Conservation (phyloP, 2,888 invertebrate genomes). For the Drosophila sordidapex region DNA sequence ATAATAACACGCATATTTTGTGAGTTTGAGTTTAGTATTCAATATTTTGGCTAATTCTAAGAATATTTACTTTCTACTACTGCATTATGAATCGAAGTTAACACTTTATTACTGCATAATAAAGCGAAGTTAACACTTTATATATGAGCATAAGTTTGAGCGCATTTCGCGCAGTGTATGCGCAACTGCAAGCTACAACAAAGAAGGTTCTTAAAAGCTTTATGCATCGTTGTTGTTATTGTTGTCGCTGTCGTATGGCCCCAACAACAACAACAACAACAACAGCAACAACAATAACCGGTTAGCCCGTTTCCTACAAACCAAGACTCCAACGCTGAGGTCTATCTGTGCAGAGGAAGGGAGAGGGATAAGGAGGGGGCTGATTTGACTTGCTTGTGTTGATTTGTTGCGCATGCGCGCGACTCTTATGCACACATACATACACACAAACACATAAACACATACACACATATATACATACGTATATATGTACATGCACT, state of each 20-base stretch:
- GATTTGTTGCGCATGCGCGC: constrained; percentile 76
- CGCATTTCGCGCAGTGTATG: constrained; percentile 47
- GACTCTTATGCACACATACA: constrained; percentile 22
- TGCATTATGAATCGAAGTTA: neutral
- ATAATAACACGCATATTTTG: neutral
- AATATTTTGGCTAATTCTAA: neutral
- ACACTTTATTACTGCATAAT: neutral
- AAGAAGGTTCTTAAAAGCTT: constrained; percentile 80
- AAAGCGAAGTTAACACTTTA: neutral
- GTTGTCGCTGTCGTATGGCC: constrained; percentile 46
- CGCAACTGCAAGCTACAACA: constrained; percentile 61
- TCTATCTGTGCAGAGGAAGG: neutral
- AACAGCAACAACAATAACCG: constrained; percentile 58
- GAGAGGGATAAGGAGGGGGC: neutral
- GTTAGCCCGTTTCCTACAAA: constrained; percentile 65
- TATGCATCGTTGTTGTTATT: constrained; percentile 63
- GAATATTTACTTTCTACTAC: neutral
- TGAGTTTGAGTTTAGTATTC: neutral
- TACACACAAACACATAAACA: neutral
- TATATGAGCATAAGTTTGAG: neutral
- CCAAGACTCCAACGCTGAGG: constrained; percentile 33
- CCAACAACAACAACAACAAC: constrained; percentile 27
- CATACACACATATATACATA: neutral
- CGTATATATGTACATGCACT: neutral
- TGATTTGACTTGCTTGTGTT: constrained; percentile 57